phyloP scores from a whole-genome alignment of 2,113 vertebrate species.

The Scomber colias region DNA sequence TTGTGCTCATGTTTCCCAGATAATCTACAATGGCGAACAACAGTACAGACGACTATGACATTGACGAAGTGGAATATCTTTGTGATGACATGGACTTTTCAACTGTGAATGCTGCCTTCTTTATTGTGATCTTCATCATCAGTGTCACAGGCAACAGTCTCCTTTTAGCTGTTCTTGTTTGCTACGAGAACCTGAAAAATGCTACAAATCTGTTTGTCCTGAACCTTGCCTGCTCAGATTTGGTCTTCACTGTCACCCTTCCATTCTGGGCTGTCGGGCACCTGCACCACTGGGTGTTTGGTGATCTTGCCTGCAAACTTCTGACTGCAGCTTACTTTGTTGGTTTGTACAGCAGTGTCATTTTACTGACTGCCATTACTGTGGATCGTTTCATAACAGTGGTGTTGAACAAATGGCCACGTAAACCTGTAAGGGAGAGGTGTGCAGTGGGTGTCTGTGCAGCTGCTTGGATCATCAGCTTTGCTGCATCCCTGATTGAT shows the following conservation, averaged over 20 bases:
- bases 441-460: constrained; percentile 68
- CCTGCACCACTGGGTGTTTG: constrained; percentile 81
- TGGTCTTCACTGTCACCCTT: constrained; percentile 83
- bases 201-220: constrained; percentile 85
- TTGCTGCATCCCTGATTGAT: constrained; percentile 71
- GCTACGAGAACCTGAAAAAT: constrained; percentile 74
- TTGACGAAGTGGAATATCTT: accelerated
- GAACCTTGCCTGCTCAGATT: constrained; percentile 84
- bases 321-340: constrained; percentile 71
- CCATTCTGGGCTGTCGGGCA: constrained; percentile 82
- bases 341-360: constrained; percentile 84
- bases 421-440: constrained; percentile 40
- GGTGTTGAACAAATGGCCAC: constrained; percentile 73
- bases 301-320: constrained; percentile 78
- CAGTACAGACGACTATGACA: accelerated
- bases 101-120: constrained; percentile 28
- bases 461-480: constrained; percentile 77
- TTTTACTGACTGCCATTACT: constrained; percentile 86
- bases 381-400: constrained; percentile 83
- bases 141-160: constrained; percentile 67
- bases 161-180: constrained; percentile 55
- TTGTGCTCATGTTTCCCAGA: constrained; percentile 30
- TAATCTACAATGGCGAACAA: background rate
- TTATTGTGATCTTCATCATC: constrained; percentile 65
- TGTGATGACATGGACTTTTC: background rate